Base-by-base conservation (phyloP, 2,797 vertebrate genomes). In the Fratercula arctica region DNA sequence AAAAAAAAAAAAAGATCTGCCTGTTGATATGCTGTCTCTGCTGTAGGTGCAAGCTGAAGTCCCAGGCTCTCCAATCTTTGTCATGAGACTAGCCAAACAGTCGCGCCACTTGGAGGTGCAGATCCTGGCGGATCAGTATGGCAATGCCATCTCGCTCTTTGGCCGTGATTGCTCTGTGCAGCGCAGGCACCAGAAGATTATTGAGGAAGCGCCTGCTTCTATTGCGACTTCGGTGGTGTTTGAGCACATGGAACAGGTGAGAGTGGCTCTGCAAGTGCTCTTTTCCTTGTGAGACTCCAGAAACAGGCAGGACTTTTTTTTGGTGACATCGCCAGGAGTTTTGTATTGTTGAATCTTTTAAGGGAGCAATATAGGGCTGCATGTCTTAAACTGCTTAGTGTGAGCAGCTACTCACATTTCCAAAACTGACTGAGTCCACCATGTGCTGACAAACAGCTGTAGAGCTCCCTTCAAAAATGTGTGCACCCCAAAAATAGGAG, bases 111-210 rank as follows among this genome's bases (percentile, higher is more conserved):
- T 99, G 98, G 97, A 99, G 98, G 98, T 99, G 60, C 99, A 99
- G 98, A 99, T 99, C 97, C 97, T 99, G 89, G 99, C 99, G 8
- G 99, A 99, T 96, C 99, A 99, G 53, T 99, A 99, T 0, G 99
- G 99, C 91, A 99, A 99, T 13, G 99, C 99, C 87, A 99, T 99
- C 97, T 99, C 99, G 29, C 98, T 99, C 87, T 99, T 99, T 18
- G 99, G 99, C 61, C 98, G 99, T 17, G 99, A 99, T 93, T 99
- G 99, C 87, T 99, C 99, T 0, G 99, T 99, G 73, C 99, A 99
- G 96, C 98, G 99, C 43, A 98, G 99, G n/a, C 99, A 99, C 97
- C 99, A 99, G 98, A 99, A 99, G 94, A 99, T 99, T 75, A 99
- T 99, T 17, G 99, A 99, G 97, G 99, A 99, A 79, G 99, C 99